phyloP scores from a whole-genome alignment of 1,140 invertebrate species.

The Calosoma granatense region DNA sequence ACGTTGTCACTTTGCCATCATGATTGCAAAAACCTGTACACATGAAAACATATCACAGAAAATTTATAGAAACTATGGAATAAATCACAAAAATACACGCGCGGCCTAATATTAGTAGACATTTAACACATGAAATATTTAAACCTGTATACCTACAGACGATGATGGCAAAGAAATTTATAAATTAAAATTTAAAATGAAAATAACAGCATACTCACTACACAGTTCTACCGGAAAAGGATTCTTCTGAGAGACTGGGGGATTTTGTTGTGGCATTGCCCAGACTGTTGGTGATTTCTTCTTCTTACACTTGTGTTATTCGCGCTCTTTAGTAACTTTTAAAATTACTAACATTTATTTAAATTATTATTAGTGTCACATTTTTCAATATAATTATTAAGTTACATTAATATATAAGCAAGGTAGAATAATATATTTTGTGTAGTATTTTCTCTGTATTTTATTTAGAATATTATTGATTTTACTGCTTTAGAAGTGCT shows the following conservation, averaged over 20 bases:
- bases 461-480: no score
- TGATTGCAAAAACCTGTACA: neutral
- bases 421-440: no score
- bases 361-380: no score
- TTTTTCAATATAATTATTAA: no score
- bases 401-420: no score
- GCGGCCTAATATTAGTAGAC: neutral
- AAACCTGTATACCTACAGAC: neutral
- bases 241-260: neutral
- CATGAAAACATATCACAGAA: neutral
- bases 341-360: no score
- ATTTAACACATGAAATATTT: neutral
- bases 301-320: no score
- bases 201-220: conserved; percentile 3
- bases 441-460: no score
- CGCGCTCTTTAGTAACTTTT: no score
- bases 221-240: conserved; percentile 5
- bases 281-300: neutral
- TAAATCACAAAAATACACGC: neutral
- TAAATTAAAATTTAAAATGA: neutral
- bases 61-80: neutral
- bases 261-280: neutral
- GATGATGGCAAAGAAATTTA: neutral
- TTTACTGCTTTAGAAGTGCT: no score
- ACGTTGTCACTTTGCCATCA: neutral